Percentiles rank a stretch among this genome's conserved stretches.
phyloP scores from a whole-genome alignment of 2,888 invertebrate genomes.

The Apamea sordens region DNA sequence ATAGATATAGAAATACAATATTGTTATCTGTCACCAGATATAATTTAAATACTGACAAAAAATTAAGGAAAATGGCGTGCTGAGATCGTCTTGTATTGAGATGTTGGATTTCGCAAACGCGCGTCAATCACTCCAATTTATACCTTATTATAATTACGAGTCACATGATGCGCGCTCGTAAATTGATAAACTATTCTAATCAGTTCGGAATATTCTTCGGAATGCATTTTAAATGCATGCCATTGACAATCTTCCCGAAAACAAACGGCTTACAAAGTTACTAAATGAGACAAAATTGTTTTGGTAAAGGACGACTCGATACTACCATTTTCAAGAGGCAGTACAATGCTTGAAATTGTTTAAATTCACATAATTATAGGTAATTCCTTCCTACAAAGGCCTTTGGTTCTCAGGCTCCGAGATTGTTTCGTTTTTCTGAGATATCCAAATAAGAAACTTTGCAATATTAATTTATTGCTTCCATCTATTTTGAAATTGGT shows the following conservation, averaged over 20 bases:
- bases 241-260: background rate
- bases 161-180: background rate
- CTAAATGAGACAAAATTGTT: background rate
- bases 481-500: background rate
- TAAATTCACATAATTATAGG: background rate
- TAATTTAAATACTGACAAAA: background rate
- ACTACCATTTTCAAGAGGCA: background rate
- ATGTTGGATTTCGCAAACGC: background rate
- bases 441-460: background rate
- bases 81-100: background rate
- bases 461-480: background rate
- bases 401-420: background rate
- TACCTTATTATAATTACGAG: background rate
- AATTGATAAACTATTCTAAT: background rate
- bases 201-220: background rate
- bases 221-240: background rate
- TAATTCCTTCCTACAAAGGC: background rate
- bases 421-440: background rate
- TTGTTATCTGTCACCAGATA: background rate
- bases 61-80: constrained; percentile 3
- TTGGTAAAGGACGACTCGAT: background rate
- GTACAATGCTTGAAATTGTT: background rate
- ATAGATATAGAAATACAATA: background rate
- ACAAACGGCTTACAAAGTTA: background rate
- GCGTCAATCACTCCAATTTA: background rate